A percentile compares a stretch with the other conserved stretches of the same genome.
Conservation (phyloP, 1,140 invertebrate genomes). For the Araneus ventricosus region DNA sequence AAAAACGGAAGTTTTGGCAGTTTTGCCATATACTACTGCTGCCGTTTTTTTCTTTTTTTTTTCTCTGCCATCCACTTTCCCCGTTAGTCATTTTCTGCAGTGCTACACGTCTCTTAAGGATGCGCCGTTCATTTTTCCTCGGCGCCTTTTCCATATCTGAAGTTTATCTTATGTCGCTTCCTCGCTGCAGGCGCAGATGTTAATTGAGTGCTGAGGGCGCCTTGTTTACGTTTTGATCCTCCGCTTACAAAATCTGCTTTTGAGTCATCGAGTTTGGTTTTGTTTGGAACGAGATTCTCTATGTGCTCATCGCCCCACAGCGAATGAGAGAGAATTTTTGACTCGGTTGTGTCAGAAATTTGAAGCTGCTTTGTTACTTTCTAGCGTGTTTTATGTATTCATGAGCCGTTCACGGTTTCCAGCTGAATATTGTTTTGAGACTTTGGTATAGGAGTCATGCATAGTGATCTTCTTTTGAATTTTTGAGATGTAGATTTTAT, state of each 20-base stretch:
- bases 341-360: background rate
- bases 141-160: conserved; percentile 7
- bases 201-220: conserved; percentile 37
- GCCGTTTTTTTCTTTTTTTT: background rate
- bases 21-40: conserved; percentile 44
- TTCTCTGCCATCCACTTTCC: conserved; percentile 1
- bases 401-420: background rate
- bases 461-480: background rate
- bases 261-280: conserved; percentile 14
- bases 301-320: background rate
- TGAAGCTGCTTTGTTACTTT: background rate
- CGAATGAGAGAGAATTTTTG: background rate
- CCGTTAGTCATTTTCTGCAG: conserved; percentile 49
- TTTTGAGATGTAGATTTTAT: background rate
- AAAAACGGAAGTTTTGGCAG: conserved; percentile 74
- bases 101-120: conserved; percentile 29
- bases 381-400: background rate
- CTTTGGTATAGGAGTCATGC: background rate
- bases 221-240: conserved; percentile 17
- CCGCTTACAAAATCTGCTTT: background rate
- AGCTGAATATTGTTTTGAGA: background rate
- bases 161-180: conserved; percentile 11
- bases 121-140: conserved; percentile 15
- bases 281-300: background rate
- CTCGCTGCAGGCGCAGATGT: background rate